Evolutionary conservation across 2,888 invertebrate genomes (phyloP).

Genomic region (Lypha dubia): DNA sequence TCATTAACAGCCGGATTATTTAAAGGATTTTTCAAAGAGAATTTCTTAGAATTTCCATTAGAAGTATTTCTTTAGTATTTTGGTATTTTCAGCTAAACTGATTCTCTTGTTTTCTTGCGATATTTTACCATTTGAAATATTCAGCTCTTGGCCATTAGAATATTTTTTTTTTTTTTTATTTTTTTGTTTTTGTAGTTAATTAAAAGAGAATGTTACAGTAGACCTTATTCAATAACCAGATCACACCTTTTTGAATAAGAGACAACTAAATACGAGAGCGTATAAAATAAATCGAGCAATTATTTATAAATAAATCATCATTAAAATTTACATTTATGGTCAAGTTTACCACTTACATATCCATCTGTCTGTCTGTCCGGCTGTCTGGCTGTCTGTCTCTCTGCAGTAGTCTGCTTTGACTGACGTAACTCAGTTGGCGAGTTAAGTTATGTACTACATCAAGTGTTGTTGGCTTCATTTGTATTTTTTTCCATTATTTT

Average conservation of each 20-base stretch:
- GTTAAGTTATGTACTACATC: not conserved
- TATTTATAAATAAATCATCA: conserved; percentile 62
- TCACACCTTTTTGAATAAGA: conserved; percentile 64
- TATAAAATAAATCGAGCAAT: conserved; percentile 23
- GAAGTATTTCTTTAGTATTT: conserved; percentile 31
- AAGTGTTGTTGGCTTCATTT: not conserved
- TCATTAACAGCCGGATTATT: conserved; percentile 42
- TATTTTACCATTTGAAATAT: conserved; percentile 48
- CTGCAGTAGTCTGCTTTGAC: too few species aligned
- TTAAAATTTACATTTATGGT: conserved; percentile 71
- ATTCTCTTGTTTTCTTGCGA: conserved; percentile 19
- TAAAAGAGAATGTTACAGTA: conserved; percentile 51
- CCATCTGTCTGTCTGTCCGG: not conserved
- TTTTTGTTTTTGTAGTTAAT: conserved; percentile 57
- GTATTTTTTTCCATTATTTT: too few species aligned
- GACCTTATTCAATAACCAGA: conserved; percentile 69
- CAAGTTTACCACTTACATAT: conserved; percentile 48
- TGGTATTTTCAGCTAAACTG: conserved; percentile 2
- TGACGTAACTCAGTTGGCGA: too few species aligned
- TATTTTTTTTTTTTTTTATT: too few species aligned
- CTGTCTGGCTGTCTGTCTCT: not conserved
- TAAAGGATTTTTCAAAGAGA: conserved; percentile 40
- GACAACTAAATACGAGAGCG: conserved; percentile 21
- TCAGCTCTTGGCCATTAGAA: conserved; percentile 61
- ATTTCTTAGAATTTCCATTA: conserved; percentile 8